Conservation (phyloP, 2,888 invertebrate genomes). For the Cantharis flavilabris region DNA sequence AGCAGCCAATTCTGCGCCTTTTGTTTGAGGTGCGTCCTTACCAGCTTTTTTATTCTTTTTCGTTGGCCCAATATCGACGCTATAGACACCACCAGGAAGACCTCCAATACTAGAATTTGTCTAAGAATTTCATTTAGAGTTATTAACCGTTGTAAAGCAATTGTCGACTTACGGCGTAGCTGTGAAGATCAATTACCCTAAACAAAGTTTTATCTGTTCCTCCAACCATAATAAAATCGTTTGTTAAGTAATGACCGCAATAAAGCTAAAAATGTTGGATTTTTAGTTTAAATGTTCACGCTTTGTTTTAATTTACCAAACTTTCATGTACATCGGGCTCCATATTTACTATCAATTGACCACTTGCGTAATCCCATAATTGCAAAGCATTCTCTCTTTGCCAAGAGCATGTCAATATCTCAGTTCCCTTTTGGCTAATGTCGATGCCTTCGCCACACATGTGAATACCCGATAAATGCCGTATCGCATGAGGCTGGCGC, state of each 20-base stretch:
- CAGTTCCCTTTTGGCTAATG: constrained; percentile 51
- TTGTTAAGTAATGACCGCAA: constrained; percentile 64
- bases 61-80: constrained; percentile 61
- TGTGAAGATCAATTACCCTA: constrained; percentile 64
- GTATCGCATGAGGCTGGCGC: constrained; percentile 64
- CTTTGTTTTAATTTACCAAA: constrained; percentile 37
- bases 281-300: not conserved
- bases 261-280: constrained; percentile 58
- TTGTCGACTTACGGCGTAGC: constrained; percentile 59
- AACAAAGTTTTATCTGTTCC: constrained; percentile 66
- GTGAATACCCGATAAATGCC: constrained; percentile 64
- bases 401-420: constrained; percentile 64
- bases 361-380: constrained; percentile 70
- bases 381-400: constrained; percentile 65
- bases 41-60: constrained; percentile 55
- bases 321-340: constrained; percentile 58
- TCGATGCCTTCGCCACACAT: constrained; percentile 71
- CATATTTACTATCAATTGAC: constrained; percentile 63
- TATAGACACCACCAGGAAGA: constrained; percentile 62
- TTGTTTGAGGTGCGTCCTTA: constrained; percentile 36
- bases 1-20: constrained; percentile 31
- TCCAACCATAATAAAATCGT: constrained; percentile 63
- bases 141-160: not conserved
- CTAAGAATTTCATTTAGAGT: constrained; percentile 49
- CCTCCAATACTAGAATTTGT: constrained; percentile 61